Percentiles rank a stretch among this genome's conserved stretches.
These are phyloP conservation scores for Polyommatus iphigenia DNA, from an alignment of 2,888 invertebrate genomes.

Conservation along the genomic window DNA sequence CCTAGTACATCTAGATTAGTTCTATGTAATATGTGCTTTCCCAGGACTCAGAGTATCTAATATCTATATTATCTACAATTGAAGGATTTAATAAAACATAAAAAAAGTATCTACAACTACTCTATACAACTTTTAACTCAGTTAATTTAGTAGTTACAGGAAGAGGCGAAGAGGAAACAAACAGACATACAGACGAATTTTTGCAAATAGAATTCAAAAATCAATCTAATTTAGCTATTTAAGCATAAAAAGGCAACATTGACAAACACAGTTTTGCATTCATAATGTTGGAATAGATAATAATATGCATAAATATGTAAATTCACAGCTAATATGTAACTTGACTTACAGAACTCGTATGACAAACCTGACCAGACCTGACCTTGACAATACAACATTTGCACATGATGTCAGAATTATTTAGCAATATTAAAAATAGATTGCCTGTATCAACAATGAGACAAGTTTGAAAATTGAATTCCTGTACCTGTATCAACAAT, in stretches of 20 bases:
- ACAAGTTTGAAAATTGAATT: too few species aligned
- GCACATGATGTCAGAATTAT: not conserved
- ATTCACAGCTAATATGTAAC: not conserved
- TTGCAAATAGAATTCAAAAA: too few species aligned
- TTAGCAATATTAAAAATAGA: not conserved
- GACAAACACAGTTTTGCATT: not conserved
- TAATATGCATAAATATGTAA: constrained; percentile 9
- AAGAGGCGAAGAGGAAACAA: too few species aligned
- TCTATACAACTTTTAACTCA: too few species aligned
- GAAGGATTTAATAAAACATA: too few species aligned
- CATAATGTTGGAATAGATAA: not conserved
- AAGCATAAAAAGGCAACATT: not conserved
- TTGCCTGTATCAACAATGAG: not conserved
- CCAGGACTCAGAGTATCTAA: too few species aligned
- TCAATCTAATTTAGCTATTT: too few species aligned
- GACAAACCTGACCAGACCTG: not conserved
- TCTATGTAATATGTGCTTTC: too few species aligned
- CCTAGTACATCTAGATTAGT: too few species aligned
- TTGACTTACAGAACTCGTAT: not conserved
- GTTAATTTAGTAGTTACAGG: too few species aligned
- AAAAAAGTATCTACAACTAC: too few species aligned
- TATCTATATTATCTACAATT: not conserved
- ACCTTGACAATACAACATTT: constrained; percentile 7
- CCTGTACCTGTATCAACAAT: not conserved
- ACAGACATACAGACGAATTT: too few species aligned